Percentiles rank a stretch among this genome's conserved stretches.
These are phyloP conservation scores for Oscheius sp. DNA, from an alignment of 2,888 invertebrate species.

Conservation along the genomic window DNA sequence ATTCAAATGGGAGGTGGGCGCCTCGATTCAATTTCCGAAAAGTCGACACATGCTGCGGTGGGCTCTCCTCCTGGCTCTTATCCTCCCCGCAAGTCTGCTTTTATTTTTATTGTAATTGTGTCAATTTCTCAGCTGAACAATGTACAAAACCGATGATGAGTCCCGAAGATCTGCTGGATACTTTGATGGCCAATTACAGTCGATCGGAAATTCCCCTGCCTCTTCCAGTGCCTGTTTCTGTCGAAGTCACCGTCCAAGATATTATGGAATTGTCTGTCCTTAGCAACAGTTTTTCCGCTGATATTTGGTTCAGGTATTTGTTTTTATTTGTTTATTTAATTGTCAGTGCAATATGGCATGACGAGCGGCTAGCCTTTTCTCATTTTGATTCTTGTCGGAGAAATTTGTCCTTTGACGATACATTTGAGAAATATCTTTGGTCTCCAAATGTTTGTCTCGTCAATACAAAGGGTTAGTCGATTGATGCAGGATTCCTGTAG, in stretches of 20 bases:
- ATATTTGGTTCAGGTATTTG: constrained; percentile 68
- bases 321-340: background rate
- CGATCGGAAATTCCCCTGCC: constrained; percentile 47
- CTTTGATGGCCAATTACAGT: constrained; percentile 30
- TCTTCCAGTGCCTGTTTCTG: constrained; percentile 61
- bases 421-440: constrained; percentile 70
- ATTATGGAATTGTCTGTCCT: constrained; percentile 69
- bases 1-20: background rate
- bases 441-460: constrained; percentile 70
- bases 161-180: constrained; percentile 23
- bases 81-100: background rate
- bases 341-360: constrained; percentile 68
- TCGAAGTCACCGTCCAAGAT: constrained; percentile 71
- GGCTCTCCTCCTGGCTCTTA: background rate
- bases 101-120: background rate
- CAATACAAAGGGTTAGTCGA: constrained; percentile 57
- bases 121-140: background rate
- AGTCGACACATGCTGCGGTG: constrained; percentile 6
- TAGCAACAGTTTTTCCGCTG: constrained; percentile 68
- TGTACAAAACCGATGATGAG: background rate
- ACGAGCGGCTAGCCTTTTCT: constrained; percentile 63
- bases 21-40: constrained; percentile 16
- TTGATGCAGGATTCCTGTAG: no score
- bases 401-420: constrained; percentile 69
- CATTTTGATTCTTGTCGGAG: constrained; percentile 65